Evolutionary conservation across 2,113 vertebrate species (phyloP), one percentile per base, ranked within the genome.

Genomic region (Elephas maximus): DNA sequence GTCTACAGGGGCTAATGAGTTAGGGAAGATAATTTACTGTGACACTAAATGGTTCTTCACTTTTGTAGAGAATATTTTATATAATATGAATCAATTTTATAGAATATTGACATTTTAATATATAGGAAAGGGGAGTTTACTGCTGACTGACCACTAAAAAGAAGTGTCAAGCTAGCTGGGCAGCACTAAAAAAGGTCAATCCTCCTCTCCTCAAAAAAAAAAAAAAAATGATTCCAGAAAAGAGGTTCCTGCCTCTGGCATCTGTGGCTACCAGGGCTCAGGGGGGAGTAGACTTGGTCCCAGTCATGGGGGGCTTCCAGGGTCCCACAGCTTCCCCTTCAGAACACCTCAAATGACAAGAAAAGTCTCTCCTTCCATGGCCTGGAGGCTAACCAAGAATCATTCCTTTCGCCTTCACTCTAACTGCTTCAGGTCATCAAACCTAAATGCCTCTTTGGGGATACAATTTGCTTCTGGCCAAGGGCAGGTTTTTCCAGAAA

Each of bases 391-490:
- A 37, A 82, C 18, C 4, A 23, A 20, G 45, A 11, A 2, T 60
- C 28, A 12, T 80, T 89, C 37, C 63, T 94, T n/a, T 41, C n/a
- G 20, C 20, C 45, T 74, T 63, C 80, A 88, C 79, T 77, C 37
- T 90, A 96, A 60, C 48, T 77, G 48, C 90, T 97, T 96, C n/a
- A 83, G 83, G 60, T 2, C 20, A 95, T 94, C 82, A 88, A 91
- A 71, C 26, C 71, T 8, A 33, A 79, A 95, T 53, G 44, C 76
- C 63, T 88, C 53, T 71, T 94, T 8, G 1, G 91, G 91, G 77
- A 94, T 63, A 92, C 8, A 79, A 17, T 94, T 91, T 97, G 67
- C 60, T 80, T 95, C 79, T 93, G 69, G 57, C 81, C 63, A 87
- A 84, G 76, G 93, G 65, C 18, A 96, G 76, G 76, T 90, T 88